Conservation (phyloP, 2,113 vertebrate species). For the Nannobrachium achirus region DNA sequence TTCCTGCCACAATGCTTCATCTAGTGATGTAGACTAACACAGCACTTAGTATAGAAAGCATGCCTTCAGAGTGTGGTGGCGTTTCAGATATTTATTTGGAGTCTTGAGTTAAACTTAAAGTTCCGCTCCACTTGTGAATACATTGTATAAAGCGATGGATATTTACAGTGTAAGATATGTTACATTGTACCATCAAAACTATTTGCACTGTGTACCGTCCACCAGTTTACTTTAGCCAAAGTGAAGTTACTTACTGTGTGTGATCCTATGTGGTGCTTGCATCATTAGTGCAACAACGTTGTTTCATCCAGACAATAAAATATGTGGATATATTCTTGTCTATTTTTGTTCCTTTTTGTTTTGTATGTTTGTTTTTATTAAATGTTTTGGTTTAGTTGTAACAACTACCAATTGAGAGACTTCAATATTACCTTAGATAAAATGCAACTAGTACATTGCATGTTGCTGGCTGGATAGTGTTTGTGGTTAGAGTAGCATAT, state of each 20-base stretch:
- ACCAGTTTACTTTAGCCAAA: conserved; percentile 63
- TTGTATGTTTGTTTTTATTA: not conserved
- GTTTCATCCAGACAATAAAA: conserved; percentile 66
- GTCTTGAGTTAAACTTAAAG: conserved; percentile 34
- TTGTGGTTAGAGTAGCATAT: too few species aligned
- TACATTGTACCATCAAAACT: conserved; percentile 45
- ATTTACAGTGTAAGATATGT: conserved; percentile 56
- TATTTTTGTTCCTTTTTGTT: conserved; percentile 20
- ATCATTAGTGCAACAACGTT: conserved; percentile 45
- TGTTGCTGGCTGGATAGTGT: too few species aligned
- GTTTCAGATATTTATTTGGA: conserved; percentile 34
- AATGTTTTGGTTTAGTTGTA: not conserved
- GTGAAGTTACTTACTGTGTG: conserved; percentile 59
- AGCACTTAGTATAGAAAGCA: conserved; percentile 62
- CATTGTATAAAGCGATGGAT: conserved; percentile 56
- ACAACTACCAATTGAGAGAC: not conserved
- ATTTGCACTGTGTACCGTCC: conserved; percentile 70
- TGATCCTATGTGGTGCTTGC: conserved; percentile 54
- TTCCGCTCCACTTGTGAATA: conserved; percentile 51
- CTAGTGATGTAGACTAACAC: conserved; percentile 44
- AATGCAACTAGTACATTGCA: too few species aligned
- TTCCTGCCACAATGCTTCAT: conserved; percentile 56
- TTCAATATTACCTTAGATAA: not conserved
- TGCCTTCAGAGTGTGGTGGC: conserved; percentile 54
- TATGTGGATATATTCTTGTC: conserved; percentile 47